Conservation (phyloP, 2,113 vertebrate genomes). For the Stigmatopora argus region DNA sequence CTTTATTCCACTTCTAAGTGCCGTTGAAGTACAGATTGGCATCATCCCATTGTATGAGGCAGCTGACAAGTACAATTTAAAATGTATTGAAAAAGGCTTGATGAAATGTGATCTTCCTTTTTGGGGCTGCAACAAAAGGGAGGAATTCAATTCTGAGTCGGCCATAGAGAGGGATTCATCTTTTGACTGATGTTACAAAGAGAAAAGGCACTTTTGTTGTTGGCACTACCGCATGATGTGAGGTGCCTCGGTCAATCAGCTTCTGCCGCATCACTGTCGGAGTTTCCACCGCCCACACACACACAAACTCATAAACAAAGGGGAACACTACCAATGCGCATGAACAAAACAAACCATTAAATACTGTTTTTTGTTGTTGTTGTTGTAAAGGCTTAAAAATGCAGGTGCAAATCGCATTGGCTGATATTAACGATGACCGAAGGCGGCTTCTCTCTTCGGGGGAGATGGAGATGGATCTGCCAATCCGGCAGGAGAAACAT, state of each 20-base stretch:
- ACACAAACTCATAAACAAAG: conserved; percentile 19
- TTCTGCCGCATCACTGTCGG: conserved; percentile 32
- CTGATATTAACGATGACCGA: conserved; percentile 56
- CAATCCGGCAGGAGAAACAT: conserved; percentile 63
- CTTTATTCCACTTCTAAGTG: neutral
- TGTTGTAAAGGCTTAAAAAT: neutral
- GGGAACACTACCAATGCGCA: conserved; percentile 2
- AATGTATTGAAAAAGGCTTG: conserved; percentile 20
- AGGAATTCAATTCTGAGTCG: conserved; percentile 35
- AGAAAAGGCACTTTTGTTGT: conserved; percentile 22
- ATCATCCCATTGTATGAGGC: neutral
- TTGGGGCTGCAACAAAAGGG: conserved; percentile 13
- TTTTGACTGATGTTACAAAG: conserved; percentile 14
- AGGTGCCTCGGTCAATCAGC: conserved; percentile 25
- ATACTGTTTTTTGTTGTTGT: neutral
- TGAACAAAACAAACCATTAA: neutral
- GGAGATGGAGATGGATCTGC: conserved; percentile 61
- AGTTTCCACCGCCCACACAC: conserved; percentile 27
- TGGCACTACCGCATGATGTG: conserved; percentile 31
- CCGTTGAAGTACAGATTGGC: neutral
- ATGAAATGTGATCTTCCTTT: conserved; percentile 35
- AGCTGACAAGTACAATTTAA: conserved; percentile 38
- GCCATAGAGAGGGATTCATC: conserved; percentile 28
- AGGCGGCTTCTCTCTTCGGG: conserved; percentile 43
- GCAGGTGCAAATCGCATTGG: conserved; percentile 25